phyloP scores from a whole-genome alignment of 2,888 invertebrate species.

The Hypolimnas misippus region DNA sequence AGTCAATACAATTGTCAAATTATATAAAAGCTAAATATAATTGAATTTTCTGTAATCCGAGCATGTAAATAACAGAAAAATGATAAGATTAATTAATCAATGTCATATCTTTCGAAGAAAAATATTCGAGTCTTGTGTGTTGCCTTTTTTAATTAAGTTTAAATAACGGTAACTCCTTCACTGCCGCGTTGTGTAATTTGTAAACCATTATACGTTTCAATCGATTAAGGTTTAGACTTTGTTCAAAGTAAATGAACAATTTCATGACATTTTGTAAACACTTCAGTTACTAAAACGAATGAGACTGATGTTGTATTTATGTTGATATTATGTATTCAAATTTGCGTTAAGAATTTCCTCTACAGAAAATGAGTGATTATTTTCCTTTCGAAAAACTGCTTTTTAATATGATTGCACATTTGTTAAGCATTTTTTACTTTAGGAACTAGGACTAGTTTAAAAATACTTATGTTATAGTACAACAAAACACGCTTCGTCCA shows the following conservation, averaged over 20 bases:
- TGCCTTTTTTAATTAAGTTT: slow-evolving; percentile 53
- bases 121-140: slow-evolving; percentile 37
- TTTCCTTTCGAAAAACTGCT: neutral
- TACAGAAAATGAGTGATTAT: neutral
- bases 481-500: slow-evolving; percentile 62
- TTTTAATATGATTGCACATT: neutral
- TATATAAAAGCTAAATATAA: slow-evolving; percentile 16
- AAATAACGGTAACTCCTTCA: slow-evolving; percentile 49
- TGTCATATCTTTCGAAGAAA: neutral
- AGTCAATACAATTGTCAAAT: slow-evolving; percentile 53
- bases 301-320: slow-evolving; percentile 76
- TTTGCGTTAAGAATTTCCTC: slow-evolving; percentile 5
- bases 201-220: neutral
- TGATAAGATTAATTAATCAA: neutral
- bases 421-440: slow-evolving; percentile 11
- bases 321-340: slow-evolving; percentile 45
- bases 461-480: slow-evolving; percentile 54
- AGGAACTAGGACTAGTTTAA: slow-evolving; percentile 3
- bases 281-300: slow-evolving; percentile 57
- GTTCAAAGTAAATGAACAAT: slow-evolving; percentile 7
- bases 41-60: slow-evolving; percentile 29
- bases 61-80: slow-evolving; percentile 28
- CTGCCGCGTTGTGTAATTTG: slow-evolving; percentile 32
- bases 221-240: neutral
- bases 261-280: slow-evolving; percentile 43